Conservation (phyloP, 2,113 vertebrate genomes). For the Sigmodon hispidus region DNA sequence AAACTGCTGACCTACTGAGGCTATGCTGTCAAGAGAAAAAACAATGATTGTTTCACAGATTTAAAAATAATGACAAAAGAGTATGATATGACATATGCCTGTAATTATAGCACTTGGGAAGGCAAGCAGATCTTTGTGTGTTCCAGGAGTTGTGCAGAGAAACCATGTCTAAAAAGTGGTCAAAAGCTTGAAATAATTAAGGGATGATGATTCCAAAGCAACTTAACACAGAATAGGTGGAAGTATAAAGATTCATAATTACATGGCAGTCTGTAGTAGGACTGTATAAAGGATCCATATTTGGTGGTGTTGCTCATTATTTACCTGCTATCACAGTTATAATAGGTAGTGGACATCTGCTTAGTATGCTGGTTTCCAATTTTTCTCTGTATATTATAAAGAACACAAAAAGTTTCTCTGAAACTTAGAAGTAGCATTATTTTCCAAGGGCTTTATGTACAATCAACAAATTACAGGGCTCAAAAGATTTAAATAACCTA, state of each 20-base stretch:
- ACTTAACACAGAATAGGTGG: background rate
- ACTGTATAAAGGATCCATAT: background rate
- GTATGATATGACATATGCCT: background rate
- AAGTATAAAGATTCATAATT: background rate
- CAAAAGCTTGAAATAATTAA: background rate
- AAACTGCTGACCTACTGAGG: background rate
- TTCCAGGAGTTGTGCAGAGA: background rate
- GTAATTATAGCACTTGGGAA: background rate
- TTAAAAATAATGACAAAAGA: background rate
- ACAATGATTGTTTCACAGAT: background rate
- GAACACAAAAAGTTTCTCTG: background rate
- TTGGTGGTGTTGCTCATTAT: background rate
- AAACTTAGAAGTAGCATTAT: constrained; percentile 8
- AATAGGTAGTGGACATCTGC: background rate
- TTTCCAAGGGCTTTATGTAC: background rate
- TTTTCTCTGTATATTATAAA: background rate
- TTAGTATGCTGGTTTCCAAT: background rate
- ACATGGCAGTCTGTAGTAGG: background rate
- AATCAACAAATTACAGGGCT: background rate
- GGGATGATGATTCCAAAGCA: background rate
- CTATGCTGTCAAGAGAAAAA: background rate
- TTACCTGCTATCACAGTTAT: background rate
- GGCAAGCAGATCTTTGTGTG: background rate
- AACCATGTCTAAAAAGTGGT: background rate
- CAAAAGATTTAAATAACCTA: background rate